phyloP scores from a whole-genome alignment of 2,113 vertebrate species.

The Eupsittula cactorum region DNA sequence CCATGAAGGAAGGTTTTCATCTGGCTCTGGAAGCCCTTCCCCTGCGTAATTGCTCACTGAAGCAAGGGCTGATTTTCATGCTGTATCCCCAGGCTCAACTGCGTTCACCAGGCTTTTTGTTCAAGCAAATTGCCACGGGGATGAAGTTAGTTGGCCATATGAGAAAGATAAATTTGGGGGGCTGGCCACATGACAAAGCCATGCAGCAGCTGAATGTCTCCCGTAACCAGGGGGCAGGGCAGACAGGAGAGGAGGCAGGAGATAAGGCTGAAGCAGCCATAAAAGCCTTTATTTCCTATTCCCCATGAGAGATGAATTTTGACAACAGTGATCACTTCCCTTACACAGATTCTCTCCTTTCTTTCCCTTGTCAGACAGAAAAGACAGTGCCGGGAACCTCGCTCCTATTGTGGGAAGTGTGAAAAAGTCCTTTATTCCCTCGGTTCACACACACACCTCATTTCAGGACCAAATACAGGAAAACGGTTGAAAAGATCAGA shows the following conservation, averaged over 20 bases:
- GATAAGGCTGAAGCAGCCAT: background rate
- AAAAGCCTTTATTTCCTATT: background rate
- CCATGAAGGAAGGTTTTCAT: background rate
- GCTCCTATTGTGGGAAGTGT: background rate
- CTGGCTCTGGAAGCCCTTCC: background rate
- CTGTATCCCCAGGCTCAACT: background rate
- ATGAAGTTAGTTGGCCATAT: conserved; percentile 25
- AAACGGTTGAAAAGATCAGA: background rate
- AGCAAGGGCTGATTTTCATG: conserved; percentile 2
- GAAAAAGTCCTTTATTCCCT: background rate
- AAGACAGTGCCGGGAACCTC: background rate
- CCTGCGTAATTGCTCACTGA: background rate
- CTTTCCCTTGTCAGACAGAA: background rate
- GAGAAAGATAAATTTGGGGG: conserved; percentile 23
- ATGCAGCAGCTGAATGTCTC: background rate
- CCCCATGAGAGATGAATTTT: background rate
- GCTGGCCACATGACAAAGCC: background rate
- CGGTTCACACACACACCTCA: background rate
- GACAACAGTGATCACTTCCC: background rate
- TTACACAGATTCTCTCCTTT: background rate
- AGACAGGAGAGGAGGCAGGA: background rate
- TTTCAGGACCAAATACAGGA: background rate
- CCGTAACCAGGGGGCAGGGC: background rate
- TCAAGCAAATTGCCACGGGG: conserved; percentile 37
- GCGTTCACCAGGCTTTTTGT: conserved; percentile 9